Conservation (phyloP, 1,140 invertebrate genomes). For the Drosophila littoralis region DNA sequence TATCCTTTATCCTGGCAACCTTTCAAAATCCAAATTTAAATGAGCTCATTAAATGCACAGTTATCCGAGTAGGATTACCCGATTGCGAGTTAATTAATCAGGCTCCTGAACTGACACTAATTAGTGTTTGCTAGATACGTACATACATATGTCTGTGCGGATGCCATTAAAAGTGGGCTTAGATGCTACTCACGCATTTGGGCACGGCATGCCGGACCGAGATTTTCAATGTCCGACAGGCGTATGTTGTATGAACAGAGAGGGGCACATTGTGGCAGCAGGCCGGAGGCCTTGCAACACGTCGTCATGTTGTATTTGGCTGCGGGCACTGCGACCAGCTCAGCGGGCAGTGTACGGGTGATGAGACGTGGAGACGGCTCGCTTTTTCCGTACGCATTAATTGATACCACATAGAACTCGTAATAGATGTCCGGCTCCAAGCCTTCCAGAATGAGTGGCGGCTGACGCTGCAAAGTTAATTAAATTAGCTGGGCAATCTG, state of each 20-base stretch:
- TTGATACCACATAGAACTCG: conserved; percentile 92
- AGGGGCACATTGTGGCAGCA: conserved; percentile 90
- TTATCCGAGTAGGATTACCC: conserved; percentile 24
- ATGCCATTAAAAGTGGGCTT: conserved; percentile 24
- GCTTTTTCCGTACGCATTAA: conserved; percentile 91
- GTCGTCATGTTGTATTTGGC: conserved; percentile 90
- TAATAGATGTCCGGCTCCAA: conserved; percentile 90
- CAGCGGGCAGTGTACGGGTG: conserved; percentile 88
- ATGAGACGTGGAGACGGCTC: conserved; percentile 90
- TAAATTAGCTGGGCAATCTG: conserved; percentile 60
- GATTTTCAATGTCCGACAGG: conserved; percentile 89
- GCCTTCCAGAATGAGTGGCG: conserved; percentile 90
- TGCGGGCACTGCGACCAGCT: conserved; percentile 40
- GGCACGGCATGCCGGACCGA: conserved; percentile 85
- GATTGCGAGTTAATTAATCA: conserved; percentile 16
- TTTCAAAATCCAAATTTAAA: neutral
- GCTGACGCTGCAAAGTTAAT: conserved; percentile 85
- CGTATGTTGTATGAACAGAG: conserved; percentile 93
- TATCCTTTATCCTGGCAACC: too few species aligned
- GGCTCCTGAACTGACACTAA: conserved; percentile 51
- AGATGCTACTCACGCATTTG: conserved; percentile 83
- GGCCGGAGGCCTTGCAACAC: conserved; percentile 89
- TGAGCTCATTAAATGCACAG: conserved; percentile 44
- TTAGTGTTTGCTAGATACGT: conserved; percentile 50
- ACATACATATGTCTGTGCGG: neutral